Base-by-base conservation (phyloP, 2,797 vertebrate genomes). In the Cygnus olor region DNA sequence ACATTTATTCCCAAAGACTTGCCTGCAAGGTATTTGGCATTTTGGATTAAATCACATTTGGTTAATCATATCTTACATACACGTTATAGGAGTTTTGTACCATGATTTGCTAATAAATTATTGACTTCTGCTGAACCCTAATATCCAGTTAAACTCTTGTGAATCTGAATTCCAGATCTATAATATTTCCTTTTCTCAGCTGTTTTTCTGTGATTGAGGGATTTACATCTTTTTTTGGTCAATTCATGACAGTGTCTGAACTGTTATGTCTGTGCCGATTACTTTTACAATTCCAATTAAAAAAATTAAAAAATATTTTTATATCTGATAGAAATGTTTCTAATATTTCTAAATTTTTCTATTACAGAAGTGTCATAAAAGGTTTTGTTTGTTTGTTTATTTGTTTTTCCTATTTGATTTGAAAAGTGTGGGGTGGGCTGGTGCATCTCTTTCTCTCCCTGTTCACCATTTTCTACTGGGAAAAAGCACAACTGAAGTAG, bases 351-450 rank as follows among this genome's bases (percentile, higher is more conserved):
- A 47, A 47, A 47, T 47, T 20, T 47, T 47, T 47, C 45, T 47
- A 47, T 47, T 47, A 21, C 16, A 49, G 27, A 71, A 73, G 6
- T 36, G 64, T 21, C 3, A 66, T 9, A 11, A 38, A 69, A 80
- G 16, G 14, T 60, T 45, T 47, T 47, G 45, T 47, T 21, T 49
- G 22, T 25, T 49, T 49, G 49, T 2, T 49, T 49, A 49, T 0
- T 49, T 49, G 47, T 49, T 49, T 49, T 73, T 88, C 2, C 4
- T n/a, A n/a, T 24, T n/a, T 7, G 17, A 42, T 80, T 73, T 65
- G 10, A 58, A 45, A 7, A 15, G 4, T 1, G 0, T 3, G 7
- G 20, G 10, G 61, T 57, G 2, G 4, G 8, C 8, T 28, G 2
- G 10, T 61, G 16, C 24, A 38, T 53, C 15, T 11, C 5, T 72